Evolutionary conservation across 2,888 invertebrate species (phyloP), one percentile per base, ranked within the genome.

Genomic region (Cremastinae sp.): DNA sequence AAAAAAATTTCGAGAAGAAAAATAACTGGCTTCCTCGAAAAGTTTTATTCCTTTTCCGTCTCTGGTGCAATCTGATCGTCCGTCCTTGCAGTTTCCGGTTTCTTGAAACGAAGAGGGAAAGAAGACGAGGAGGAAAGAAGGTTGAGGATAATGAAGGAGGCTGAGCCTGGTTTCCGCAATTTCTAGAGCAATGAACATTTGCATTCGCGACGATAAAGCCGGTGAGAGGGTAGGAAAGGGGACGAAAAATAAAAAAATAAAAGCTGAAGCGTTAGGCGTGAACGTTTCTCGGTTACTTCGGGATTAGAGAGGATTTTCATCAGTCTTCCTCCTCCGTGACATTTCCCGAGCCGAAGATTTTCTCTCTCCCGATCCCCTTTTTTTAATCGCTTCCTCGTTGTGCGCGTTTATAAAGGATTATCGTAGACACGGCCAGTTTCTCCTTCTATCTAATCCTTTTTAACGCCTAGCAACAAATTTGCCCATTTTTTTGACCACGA

Each of bases 211-310:
- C 28, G 5, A 28, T 28, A 28, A 28, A 28, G 28, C 28, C 28
- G 28, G 2, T 3, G 2, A 2, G 28, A 28, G 28, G 28, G 28
- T 3, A 2, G 28, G 2, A 28, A 39, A 20, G 37, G 20, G 37
- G 18, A 39, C 37, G 47, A 35, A 10, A 16, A 45, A 61, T 28
- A 18, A 37, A 47, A 35, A 10, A 16, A 45, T 45, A 45, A 18
- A 37, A 47, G 9, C 16, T 16, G 47, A n/a, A 62, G 18, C 22
- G 61, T 61, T 41, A 53, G 9, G 61, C 39, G 35, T 61, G 41
- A 61, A 61, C 51, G 53, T 70, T 55, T 43, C 70, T 70, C 45
- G 55, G 61, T 70, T 70, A 53, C 53, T 70, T 70, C 45, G 28
- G 56, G 62, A 62, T 71, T 62, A 62, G 55, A 43, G 47, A 47